Base-by-base conservation (phyloP, 2,888 invertebrate species). In the Chaetogeoica ovagalla region DNA sequence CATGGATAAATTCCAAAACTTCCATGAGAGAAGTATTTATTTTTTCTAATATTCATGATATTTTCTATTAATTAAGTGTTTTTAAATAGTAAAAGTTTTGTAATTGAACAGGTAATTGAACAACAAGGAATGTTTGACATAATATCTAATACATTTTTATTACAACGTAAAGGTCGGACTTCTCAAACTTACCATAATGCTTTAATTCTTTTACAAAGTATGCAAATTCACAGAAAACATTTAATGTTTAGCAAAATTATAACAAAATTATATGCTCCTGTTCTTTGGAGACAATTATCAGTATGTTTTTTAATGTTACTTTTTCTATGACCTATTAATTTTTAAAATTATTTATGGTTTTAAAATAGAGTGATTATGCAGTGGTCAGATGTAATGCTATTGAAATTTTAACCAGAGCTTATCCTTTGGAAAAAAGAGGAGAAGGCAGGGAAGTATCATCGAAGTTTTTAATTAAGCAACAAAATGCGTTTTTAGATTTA, bases 401-500 rank as follows among this genome's bases (percentile, higher is more conserved):
- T 8, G 83, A 84, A 63, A 82, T 85, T n/a, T 84, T 85, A 71
- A 82, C 85, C 23, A 83, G 84, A 81, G 83, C 83, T 9, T 85
- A 84, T 82, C 85, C 85, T 3, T 82, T 85, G 57, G 84, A 84
- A 76, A 82, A 82, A 65, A 83, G 84, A 37, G 84, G 83, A 17
- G 81, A 81, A 57, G 82, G 83, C 15, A 72, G 81, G 6, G 81
- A 81, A 15, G 82, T 83, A 39, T 83, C 83, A 59, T 82, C 81
- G n/a, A 66, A 65, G 21, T 83, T 83, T 73, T 73, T 83, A 68
- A 81, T 83, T 9, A 83, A 82, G 79, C 85, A 85, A 75, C 83
- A 84, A 81, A 74, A 83, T 65, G 83, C 83, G 82, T 84, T 85
- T 66, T 75, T 82, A n/a, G 83, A 83, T 57, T 75, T 84, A 57